A percentile compares a stretch with the other conserved stretches of the same genome.
Evolutionary conservation across 2,797 vertebrate genomes (phyloP).

Genomic region (Dendrocincla fuliginosa): DNA sequence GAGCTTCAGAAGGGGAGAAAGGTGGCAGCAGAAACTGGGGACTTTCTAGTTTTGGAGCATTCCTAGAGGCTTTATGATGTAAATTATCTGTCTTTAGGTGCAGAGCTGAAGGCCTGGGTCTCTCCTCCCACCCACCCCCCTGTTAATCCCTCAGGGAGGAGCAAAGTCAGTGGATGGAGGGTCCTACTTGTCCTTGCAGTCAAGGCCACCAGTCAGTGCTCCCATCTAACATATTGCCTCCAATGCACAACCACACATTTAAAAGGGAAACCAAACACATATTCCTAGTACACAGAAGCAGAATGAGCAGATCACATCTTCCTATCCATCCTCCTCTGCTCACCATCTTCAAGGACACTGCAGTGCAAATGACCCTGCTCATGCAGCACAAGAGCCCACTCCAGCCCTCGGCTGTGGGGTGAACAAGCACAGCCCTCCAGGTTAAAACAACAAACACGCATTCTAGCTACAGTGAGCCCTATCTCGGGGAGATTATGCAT

Average conservation of each 20-base stretch:
- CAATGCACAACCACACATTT: fast-evolving
- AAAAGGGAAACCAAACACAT: background rate
- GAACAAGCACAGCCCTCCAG: background rate
- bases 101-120: background rate
- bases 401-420: background rate
- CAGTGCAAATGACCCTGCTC: background rate
- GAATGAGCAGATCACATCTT: background rate
- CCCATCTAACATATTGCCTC: fast-evolving
- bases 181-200: background rate
- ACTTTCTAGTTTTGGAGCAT: background rate
- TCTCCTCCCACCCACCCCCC: background rate
- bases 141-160: background rate
- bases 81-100: background rate
- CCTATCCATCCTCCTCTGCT: background rate
- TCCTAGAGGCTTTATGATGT: background rate
- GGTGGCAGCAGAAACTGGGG: background rate
- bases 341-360: background rate
- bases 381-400: fast-evolving
- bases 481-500: background rate
- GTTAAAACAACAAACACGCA: background rate
- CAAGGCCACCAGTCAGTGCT: background rate
- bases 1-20: background rate
- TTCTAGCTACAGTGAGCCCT: background rate
- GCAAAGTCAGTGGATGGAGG: background rate
- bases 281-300: background rate